A percentile compares a stretch with the other conserved stretches of the same genome.
These are phyloP conservation scores for Ormyrus rosae DNA, from an alignment of 2,888 invertebrate genomes.

Conservation along the genomic window DNA sequence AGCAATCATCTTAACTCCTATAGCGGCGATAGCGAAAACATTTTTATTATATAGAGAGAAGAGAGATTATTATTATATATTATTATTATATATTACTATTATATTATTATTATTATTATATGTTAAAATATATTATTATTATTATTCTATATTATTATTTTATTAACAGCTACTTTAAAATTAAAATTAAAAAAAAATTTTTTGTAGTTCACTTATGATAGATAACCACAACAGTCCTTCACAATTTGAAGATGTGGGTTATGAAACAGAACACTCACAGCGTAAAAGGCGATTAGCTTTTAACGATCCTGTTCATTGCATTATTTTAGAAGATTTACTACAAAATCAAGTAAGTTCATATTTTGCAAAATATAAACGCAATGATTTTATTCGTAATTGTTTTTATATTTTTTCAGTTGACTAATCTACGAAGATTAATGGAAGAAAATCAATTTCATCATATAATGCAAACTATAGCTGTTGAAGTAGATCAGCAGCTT, in stretches of 20 bases:
- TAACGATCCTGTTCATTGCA: slow-evolving; percentile 88
- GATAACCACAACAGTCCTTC: slow-evolving; percentile 71
- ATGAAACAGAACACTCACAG: slow-evolving; percentile 86
- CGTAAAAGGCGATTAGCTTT: slow-evolving; percentile 83
- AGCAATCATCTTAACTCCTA: no score
- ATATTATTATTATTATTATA: no score
- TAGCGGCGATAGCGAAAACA: no score
- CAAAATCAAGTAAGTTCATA: slow-evolving; percentile 76
- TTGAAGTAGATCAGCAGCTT: slow-evolving; percentile 54
- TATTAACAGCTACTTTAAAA: no score
- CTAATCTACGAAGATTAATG: slow-evolving; percentile 11
- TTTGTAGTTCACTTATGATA: slow-evolving; percentile 41
- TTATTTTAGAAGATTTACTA: slow-evolving; percentile 84
- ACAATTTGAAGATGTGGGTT: slow-evolving; percentile 77
- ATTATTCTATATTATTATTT: no score
- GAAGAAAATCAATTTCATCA: slow-evolving; percentile 36
- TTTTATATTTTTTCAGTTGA: slow-evolving; percentile 20
- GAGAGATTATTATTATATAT: no score
- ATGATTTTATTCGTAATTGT: background rate
- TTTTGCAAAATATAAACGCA: background rate
- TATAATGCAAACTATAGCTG: slow-evolving; percentile 49
- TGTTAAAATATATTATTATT: no score
- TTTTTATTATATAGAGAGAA: no score
- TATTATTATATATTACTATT: no score
- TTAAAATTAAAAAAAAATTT: no score